Evolutionary conservation across 2,888 invertebrate species (phyloP), one percentile per base, ranked within the genome.

Genomic region (Brachycybe producta): DNA sequence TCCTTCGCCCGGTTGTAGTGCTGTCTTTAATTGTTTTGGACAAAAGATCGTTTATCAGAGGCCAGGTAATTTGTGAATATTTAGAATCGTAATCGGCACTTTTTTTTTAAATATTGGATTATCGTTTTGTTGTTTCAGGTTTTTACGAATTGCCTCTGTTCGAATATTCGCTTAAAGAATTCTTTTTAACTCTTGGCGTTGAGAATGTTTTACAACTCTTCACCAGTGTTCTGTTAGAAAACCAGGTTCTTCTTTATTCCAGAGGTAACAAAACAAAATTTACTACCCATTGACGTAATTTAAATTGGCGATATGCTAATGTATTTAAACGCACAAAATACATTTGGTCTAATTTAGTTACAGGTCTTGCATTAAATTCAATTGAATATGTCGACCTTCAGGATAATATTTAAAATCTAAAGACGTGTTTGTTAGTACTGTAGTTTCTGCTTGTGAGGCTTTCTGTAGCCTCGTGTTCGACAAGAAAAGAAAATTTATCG

Each of bases 171-270:
- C 68, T 98, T 53, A 77, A 86, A 61, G 77, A 85, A 56, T 76
- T 98, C 67, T 94, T 98, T 64, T 74, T 79, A 45, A 79, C 85
- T 67, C 73, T 99, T 53, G 88, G 92, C 23, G 82, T 92, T 3
- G 94, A 97, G 62, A 84, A 84, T 65, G 82, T 94, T 47, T 78
- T 98, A 55, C 86, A 90, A 64, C 73, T 98, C 42, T 88, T 94
- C 66, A 90, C 92, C 35, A 92, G 95, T 70, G 83, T 95, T 44
- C 73, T 98, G 24, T 72, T 98, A 27, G 98, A 99, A 72, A 91
- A 95, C 69, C 97, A 98, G 73, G 84, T 98, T 54, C 75, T 99
- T 36, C 74, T 99, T 23, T 81, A 87, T 64, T 95, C 95, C 54
- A 80, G 80, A 70, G 87, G 90, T 90, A 68, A 64, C 62, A 41